Percentiles rank a stretch among this genome's conserved stretches.
Evolutionary conservation across 2,113 vertebrate species (phyloP).

Genomic region (Euleptes europaea): DNA sequence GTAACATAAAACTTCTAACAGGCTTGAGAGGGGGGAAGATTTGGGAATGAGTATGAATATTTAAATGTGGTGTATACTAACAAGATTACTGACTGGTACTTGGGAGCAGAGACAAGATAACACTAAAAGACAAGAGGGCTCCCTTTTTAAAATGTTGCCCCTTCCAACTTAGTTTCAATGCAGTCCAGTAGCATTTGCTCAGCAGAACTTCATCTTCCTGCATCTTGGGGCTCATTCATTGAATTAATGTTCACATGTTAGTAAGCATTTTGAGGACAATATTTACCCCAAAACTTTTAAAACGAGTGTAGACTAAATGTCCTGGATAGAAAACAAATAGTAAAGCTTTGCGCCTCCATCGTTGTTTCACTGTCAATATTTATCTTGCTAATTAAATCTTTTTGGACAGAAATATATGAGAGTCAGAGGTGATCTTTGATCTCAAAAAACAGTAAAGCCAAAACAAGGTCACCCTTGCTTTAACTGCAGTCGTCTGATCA

Average conservation of each 20-base stretch:
- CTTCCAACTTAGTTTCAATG: no score
- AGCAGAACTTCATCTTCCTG: background rate
- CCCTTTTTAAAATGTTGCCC: no score
- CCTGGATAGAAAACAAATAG: background rate
- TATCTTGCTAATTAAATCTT: slow-evolving; percentile 17
- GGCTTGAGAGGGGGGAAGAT: no score
- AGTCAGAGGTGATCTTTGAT: slow-evolving; percentile 13
- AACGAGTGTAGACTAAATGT: background rate
- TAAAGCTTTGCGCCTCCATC: background rate
- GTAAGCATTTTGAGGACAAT: background rate
- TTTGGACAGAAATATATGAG: background rate
- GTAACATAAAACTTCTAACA: no score
- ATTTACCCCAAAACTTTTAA: background rate
- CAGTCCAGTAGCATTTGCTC: background rate
- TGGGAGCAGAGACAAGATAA: background rate
- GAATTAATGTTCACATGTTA: background rate
- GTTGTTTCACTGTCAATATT: slow-evolving; percentile 15
- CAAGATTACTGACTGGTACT: background rate
- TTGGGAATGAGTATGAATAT: no score
- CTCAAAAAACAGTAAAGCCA: background rate
- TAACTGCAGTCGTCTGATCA: slow-evolving; percentile 1
- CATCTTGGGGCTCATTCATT: background rate
- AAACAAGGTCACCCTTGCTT: background rate
- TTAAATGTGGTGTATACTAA: background rate
- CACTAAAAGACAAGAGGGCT: background rate